Evolutionary conservation across 1,140 invertebrate species (phyloP), one percentile per base, ranked within the genome.

Genomic region (Pollicipes pollicipes): DNA sequence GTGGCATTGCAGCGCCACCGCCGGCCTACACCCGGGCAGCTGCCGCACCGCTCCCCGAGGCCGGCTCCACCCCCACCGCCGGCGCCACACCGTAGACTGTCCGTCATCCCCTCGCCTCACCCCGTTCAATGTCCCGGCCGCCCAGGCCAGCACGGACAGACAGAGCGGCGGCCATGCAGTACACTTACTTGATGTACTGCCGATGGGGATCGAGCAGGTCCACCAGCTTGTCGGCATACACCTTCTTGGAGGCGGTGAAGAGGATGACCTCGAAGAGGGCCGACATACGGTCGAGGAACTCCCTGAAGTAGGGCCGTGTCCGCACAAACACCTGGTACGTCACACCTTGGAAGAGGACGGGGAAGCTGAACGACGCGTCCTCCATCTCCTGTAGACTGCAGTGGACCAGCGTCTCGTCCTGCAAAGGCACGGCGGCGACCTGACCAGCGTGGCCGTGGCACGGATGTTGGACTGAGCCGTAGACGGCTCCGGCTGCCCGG

Each of bases 381-480:
- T 90, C 87, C 68, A 97, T 79, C 82, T 96, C 91, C 77, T 92
- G 90, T 21, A 97, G 82, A 77, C 91, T 95, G 79, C 95, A 98
- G 78, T 98, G 95, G 0, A 97, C 95, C 72, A 98, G 78, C 0
- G 95, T 98, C 82, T 98, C 95, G 82, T 97, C 95, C 87, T 90
- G 78, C 37, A 79, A n/a, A n/a, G n/a, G n/a, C n/a, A n/a, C n/a
- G n/a, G n/a, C n/a, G n/a, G 78, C n/a, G n/a, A n/a, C n/a, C n/a
- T n/a, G 58, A 75, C 66, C 37, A 70, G 68, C 70, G 28, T n/a
- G 28, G 73, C 69, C 45, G 68, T 70, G 2, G 69, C 27, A 70
- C 28, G 24, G 68, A 68, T 68, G 32, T 70, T 35, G 3, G 17
- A 58, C 3, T 29, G 29, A 21, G 30, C 32, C n/a, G n/a, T n/a